Base-by-base conservation (phyloP, 1,140 invertebrate genomes). In the Aleiodes sp. region DNA sequence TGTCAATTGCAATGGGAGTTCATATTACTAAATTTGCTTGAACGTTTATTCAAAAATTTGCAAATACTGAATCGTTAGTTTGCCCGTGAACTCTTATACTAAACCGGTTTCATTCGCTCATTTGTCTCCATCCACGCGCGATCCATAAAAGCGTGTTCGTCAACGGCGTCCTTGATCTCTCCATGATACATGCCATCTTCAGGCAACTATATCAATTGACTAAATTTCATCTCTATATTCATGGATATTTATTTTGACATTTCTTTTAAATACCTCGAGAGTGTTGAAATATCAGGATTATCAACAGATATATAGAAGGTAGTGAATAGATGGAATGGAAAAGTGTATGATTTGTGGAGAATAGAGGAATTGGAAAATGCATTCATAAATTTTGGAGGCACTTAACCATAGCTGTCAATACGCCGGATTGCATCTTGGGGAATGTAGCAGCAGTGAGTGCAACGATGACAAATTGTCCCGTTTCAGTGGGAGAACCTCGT, bases 21-120 rank as follows among this genome's bases (percentile, higher is more conserved):
- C n/a, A n/a, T n/a, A n/a, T n/a, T n/a, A n/a, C n/a, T n/a, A n/a
- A n/a, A n/a, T n/a, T n/a, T n/a, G n/a, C n/a, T n/a, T n/a, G n/a
- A n/a, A n/a, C n/a, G n/a, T n/a, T n/a, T n/a, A n/a, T n/a, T n/a
- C n/a, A n/a, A n/a, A n/a, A n/a, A n/a, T n/a, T n/a, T n/a, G n/a
- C n/a, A n/a, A n/a, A n/a, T n/a, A n/a, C n/a, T n/a, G n/a, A n/a
- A n/a, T n/a, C n/a, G n/a, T n/a, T n/a, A n/a, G n/a, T n/a, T 39
- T 8, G 31, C 1, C 60, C 19, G 16, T 14, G 56, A 59, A 26
- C 43, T 19, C 39, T 31, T 9, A 41, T 43, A 2, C 9, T n/a
- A 65, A 70, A 70, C 68, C 68, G 68, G 68, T 70, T 70, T 35
- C n/a, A 28, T 41, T 33, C 33, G 60, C 39, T 57, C 56, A 70